Evolutionary conservation across 2,113 vertebrate genomes (phyloP).

Genomic region (Loxodonta africana): DNA sequence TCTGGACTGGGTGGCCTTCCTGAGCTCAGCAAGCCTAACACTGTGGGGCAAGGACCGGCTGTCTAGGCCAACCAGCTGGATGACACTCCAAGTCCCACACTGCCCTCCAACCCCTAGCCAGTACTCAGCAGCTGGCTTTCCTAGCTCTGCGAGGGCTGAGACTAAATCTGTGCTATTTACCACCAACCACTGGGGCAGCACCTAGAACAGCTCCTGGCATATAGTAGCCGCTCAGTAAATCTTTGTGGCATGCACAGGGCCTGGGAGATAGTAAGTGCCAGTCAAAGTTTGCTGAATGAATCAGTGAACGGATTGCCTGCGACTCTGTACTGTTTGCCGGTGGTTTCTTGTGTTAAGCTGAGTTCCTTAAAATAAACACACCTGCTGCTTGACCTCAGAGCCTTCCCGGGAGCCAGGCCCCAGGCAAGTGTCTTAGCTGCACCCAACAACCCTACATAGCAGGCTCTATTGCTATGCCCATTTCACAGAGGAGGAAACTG

Average conservation of each 20-base stretch:
- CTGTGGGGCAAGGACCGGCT: background rate
- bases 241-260: background rate
- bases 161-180: background rate
- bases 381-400: background rate
- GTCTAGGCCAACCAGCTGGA: background rate
- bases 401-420: background rate
- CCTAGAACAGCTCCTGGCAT: background rate
- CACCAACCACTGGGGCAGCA: background rate
- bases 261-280: background rate
- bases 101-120: background rate
- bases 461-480: background rate
- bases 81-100: background rate
- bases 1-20: fast-evolving
- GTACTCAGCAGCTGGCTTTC: background rate
- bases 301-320: background rate
- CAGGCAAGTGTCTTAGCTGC: background rate
- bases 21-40: background rate
- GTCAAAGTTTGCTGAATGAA: background rate
- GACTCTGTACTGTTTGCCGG: background rate
- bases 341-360: background rate
- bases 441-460: background rate
- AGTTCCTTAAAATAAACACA: conserved; percentile 1
- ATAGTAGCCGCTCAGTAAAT: background rate
- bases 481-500: conserved; percentile 26
- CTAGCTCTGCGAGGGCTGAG: background rate